Percentiles rank a stretch among this genome's conserved stretches.
phyloP scores from a whole-genome alignment of 1,140 invertebrate species.

The Drosophila teissieri region DNA sequence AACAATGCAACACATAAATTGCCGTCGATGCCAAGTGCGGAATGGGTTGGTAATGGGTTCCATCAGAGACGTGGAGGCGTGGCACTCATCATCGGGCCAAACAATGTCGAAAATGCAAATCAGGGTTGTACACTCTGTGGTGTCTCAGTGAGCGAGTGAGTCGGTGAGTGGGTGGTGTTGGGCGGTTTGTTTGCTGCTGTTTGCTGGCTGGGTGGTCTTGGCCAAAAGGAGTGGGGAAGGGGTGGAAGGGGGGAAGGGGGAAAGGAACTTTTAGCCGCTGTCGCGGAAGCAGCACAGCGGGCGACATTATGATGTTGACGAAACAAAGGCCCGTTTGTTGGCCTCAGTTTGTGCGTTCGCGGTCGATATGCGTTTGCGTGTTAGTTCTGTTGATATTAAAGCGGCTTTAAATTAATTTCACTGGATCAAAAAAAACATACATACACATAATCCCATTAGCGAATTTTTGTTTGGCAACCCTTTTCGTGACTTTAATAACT shows the following conservation, averaged over 20 bases:
- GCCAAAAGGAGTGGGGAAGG: neutral
- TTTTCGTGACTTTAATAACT: constrained; percentile 69
- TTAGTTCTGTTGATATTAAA: constrained; percentile 23
- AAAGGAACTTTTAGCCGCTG: constrained; percentile 24
- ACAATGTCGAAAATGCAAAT: constrained; percentile 79
- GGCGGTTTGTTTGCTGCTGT: constrained; percentile 1
- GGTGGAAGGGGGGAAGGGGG: neutral
- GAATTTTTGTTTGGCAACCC: neutral
- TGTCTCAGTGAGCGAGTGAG: constrained; percentile 15
- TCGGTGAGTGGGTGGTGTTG: constrained; percentile 12
- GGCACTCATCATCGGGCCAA: constrained; percentile 40
- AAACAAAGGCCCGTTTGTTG: constrained; percentile 48
- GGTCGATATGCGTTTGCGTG: constrained; percentile 18
- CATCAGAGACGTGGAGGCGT: constrained; percentile 21
- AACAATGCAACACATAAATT: constrained; percentile 81
- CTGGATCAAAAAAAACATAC: too few species aligned
- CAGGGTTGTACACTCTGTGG: constrained; percentile 27
- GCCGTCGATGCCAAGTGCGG: constrained; percentile 8
- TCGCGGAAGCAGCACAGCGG: constrained; percentile 41
- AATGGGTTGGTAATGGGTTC: constrained; percentile 7
- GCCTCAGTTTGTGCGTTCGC: constrained; percentile 28
- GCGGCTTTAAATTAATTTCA: constrained; percentile 11
- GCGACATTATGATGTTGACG: constrained; percentile 52
- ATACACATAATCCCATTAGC: neutral
- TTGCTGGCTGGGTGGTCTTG: neutral